Evolutionary conservation across 2,797 vertebrate species (phyloP).

Genomic region (Botia almorhae): DNA sequence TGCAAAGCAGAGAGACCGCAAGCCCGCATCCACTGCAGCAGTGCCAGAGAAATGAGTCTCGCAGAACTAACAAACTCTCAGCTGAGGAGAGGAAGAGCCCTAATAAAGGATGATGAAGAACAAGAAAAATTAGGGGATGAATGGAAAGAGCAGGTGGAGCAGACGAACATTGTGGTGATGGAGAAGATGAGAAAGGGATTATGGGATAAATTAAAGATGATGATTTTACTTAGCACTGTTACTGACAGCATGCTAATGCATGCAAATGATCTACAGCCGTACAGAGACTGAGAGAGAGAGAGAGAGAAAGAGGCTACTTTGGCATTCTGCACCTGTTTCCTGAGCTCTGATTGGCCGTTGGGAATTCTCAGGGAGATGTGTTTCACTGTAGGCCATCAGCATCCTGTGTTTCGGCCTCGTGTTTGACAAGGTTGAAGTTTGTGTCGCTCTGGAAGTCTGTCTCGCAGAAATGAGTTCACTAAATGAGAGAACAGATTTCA

Average conservation of each 20-base stretch:
- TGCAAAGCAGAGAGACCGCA: not conserved
- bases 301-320: slow-evolving; percentile 27
- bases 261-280: slow-evolving; percentile 79
- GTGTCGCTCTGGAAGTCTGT: slow-evolving; percentile 29
- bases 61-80: no score
- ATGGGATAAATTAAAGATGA: slow-evolving; percentile 82
- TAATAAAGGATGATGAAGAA: not conserved
- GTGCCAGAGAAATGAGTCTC: not conserved
- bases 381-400: slow-evolving; percentile 49
- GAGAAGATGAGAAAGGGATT: slow-evolving; percentile 28
- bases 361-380: slow-evolving; percentile 38
- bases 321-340: slow-evolving; percentile 56
- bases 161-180: not conserved
- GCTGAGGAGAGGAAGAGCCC: not conserved
- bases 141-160: slow-evolving; percentile 29
- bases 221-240: slow-evolving; percentile 26
- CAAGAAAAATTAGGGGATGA: not conserved
- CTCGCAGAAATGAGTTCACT: slow-evolving; percentile 17
- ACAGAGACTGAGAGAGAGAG: slow-evolving; percentile 17
- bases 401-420: slow-evolving; percentile 39
- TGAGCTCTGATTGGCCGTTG: slow-evolving; percentile 42
- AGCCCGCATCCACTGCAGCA: not conserved
- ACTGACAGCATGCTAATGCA: slow-evolving; percentile 76
- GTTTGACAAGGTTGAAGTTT: slow-evolving; percentile 51
- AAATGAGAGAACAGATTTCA: not conserved